A percentile compares a stretch with the other conserved stretches of the same genome.
phyloP scores from a whole-genome alignment of 2,113 vertebrate species.

The Calyptomena viridis region DNA sequence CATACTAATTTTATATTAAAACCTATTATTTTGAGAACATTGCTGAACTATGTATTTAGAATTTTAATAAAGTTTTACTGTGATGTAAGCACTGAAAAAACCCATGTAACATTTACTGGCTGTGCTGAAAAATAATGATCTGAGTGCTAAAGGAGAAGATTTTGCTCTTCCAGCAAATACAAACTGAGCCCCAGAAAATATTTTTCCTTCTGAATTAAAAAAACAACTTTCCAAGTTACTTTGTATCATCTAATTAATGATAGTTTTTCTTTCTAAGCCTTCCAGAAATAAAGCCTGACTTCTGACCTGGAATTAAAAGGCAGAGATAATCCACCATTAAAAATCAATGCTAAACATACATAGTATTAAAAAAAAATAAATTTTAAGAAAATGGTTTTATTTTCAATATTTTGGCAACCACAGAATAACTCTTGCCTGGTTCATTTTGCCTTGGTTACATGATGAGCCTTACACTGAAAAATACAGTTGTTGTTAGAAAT shows the following conservation, averaged over 20 bases:
- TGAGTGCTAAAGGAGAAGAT: background rate
- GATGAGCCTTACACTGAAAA: background rate
- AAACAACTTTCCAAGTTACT: background rate
- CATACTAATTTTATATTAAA: background rate
- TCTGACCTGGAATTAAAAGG: background rate
- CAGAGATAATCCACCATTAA: background rate
- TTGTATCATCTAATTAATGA: background rate
- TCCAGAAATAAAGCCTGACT: background rate
- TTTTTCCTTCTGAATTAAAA: background rate
- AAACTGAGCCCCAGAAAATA: background rate
- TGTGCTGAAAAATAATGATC: background rate
- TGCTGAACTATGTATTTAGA: rapidly evolving
- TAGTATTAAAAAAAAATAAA: background rate
- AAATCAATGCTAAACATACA: background rate
- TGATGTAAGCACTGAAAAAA: background rate
- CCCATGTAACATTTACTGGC: rapidly evolving
- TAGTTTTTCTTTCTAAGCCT: slow-evolving; percentile 13
- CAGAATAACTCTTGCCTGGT: rapidly evolving
- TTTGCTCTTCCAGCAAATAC: background rate
- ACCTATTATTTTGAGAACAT: background rate
- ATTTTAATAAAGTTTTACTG: background rate
- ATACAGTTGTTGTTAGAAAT: background rate
- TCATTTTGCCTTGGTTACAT: background rate
- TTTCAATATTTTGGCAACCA: background rate
- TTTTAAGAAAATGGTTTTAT: background rate